Evolutionary conservation across 2,888 invertebrate species (phyloP).

Genomic region (Peribatodes rhomboidaria): DNA sequence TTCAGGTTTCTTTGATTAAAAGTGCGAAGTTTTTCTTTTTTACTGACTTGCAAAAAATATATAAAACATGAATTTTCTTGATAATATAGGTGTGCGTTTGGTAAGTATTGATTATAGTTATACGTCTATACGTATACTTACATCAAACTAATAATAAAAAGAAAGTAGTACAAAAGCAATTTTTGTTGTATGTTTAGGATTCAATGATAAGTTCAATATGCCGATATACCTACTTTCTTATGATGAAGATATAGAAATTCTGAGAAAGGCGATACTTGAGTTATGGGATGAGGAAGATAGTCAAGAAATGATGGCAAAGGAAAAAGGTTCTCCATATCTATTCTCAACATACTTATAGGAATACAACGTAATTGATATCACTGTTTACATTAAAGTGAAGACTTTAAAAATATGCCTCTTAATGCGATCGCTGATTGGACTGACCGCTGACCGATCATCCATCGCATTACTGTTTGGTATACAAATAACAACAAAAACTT

Average conservation of each 20-base stretch:
- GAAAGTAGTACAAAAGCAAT: no score
- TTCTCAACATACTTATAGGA: not conserved
- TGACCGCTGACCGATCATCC: no score
- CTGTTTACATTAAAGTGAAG: no score
- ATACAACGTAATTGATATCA: not conserved
- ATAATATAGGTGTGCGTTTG: no score
- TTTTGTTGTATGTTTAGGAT: not conserved
- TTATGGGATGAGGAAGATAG: not conserved
- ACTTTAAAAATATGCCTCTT: no score
- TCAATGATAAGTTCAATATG: constrained; percentile 4
- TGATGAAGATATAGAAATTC: not conserved
- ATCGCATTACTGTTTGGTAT: no score
- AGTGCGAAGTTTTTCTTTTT: not conserved
- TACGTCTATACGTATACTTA: no score
- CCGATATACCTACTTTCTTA: not conserved
- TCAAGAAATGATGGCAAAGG: not conserved
- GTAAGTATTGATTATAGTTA: no score
- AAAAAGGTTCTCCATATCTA: not conserved
- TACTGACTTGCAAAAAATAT: no score
- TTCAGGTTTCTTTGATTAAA: not conserved
- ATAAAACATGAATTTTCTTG: no score
- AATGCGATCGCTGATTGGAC: no score
- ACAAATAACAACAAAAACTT: constrained; percentile 47
- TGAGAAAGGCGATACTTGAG: not conserved
- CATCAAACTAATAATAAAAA: no score